Conservation (phyloP, 2,888 invertebrate genomes). For the Sphecodes monilicornis region DNA sequence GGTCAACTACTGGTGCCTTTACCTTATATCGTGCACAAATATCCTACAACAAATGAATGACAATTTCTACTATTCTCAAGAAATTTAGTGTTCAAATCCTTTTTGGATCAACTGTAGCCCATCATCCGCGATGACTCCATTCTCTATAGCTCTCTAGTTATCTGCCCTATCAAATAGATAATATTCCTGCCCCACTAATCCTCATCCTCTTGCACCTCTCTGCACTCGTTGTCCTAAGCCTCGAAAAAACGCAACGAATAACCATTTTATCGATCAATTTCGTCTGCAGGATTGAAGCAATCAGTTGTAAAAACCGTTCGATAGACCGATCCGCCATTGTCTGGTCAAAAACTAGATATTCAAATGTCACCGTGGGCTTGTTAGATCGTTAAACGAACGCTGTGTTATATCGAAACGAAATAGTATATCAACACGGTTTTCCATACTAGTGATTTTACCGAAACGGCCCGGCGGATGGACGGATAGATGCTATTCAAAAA, state of each 20-base stretch:
- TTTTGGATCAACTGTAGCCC: neutral
- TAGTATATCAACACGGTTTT: conserved; percentile 9
- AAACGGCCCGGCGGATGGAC: conserved; percentile 9
- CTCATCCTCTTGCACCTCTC: neutral
- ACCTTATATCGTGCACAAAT: too few relatives aligned
- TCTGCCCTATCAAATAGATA: neutral
- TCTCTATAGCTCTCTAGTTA: neutral
- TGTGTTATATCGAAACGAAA: neutral
- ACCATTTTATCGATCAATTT: neutral
- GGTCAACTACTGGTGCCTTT: too few relatives aligned
- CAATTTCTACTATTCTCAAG: too few relatives aligned
- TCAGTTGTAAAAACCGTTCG: neutral
- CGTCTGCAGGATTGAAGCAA: neutral
- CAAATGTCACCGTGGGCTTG: conserved; percentile 21
- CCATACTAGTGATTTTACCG: conserved; percentile 20
- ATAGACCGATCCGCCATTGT: neutral
- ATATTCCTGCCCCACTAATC: neutral
- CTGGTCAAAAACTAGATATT: neutral
- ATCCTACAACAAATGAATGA: too few relatives aligned
- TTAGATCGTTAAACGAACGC: conserved; percentile 21
- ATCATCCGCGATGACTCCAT: neutral
- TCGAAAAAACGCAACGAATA: neutral
- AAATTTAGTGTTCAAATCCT: neutral
- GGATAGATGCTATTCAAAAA: conserved; percentile 13
- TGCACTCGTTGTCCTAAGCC: neutral